These are phyloP conservation scores for Phalacrocorax carbo DNA, from an alignment of 2,113 vertebrate genomes.

Conservation along the genomic window DNA sequence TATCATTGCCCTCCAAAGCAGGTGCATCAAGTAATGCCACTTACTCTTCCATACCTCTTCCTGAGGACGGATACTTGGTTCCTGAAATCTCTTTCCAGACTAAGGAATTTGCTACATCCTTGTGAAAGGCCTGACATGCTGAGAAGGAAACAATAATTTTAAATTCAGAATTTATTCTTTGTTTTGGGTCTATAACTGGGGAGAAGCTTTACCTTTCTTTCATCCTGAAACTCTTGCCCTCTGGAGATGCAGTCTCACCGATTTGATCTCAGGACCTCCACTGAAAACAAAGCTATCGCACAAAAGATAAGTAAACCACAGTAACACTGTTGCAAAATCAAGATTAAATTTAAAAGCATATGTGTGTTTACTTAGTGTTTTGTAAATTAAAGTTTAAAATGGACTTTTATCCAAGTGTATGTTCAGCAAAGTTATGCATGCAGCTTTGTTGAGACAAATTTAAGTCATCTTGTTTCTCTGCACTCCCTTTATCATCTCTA, in stretches of 20 bases:
- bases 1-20: background rate
- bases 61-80: background rate
- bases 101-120: background rate
- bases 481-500: background rate
- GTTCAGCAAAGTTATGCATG: background rate
- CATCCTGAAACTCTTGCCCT: background rate
- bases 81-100: background rate
- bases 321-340: background rate
- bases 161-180: background rate
- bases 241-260: background rate
- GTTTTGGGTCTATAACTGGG: background rate
- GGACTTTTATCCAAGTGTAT: background rate
- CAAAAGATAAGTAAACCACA: background rate
- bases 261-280: background rate
- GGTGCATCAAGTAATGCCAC: background rate
- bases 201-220: background rate
- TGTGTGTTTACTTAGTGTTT: background rate
- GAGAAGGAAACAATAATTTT: background rate
- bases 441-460: background rate
- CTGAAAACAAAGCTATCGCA: background rate
- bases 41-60: background rate
- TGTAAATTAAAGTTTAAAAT: background rate
- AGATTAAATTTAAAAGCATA: background rate
- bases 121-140: background rate
- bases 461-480: background rate